phyloP scores from a whole-genome alignment of 2,888 invertebrate genomes.

The Athalia rosae region DNA sequence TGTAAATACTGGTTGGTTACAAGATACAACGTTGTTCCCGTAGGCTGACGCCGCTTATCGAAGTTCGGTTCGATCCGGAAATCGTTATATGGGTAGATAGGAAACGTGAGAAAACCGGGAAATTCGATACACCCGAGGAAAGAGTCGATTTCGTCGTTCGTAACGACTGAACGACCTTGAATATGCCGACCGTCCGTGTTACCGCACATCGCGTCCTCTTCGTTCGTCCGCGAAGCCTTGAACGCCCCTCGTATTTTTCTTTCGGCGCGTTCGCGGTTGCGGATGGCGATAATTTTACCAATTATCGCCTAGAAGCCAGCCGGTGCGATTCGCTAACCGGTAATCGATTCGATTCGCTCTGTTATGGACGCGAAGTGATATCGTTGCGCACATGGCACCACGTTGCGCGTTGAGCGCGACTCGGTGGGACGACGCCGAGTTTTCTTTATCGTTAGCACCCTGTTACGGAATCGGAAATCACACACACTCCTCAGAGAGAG shows the following conservation, averaged over 20 bases:
- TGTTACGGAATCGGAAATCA: slow-evolving; percentile 40
- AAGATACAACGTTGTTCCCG: neutral
- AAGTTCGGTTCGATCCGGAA: slow-evolving; percentile 5
- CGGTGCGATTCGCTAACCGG: too few species aligned
- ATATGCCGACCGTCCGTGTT: neutral
- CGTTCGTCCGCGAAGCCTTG: neutral
- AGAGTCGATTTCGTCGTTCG: neutral
- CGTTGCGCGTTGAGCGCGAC: too few species aligned
- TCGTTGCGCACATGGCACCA: too few species aligned
- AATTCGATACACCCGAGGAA: too few species aligned
- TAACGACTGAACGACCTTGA: neutral
- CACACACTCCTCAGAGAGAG: slow-evolving; percentile 54
- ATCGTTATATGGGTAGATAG: neutral
- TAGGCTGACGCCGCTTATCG: neutral
- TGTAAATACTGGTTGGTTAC: slow-evolving; percentile 51
- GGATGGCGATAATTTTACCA: too few species aligned
- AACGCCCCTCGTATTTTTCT: neutral
- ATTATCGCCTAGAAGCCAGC: too few species aligned
- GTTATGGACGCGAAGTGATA: too few species aligned
- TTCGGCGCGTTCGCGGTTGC: too few species aligned
- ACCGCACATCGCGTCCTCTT: neutral
- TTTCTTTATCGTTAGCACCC: slow-evolving; percentile 19
- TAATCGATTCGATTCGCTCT: too few species aligned
- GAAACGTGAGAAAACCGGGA: neutral
- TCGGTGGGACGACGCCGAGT: neutral